A percentile compares a stretch with the other conserved stretches of the same genome.
phyloP scores from a whole-genome alignment of 37 sponge, comb jelly and placozoan species.

The Diacarnus erythraeanus region DNA sequence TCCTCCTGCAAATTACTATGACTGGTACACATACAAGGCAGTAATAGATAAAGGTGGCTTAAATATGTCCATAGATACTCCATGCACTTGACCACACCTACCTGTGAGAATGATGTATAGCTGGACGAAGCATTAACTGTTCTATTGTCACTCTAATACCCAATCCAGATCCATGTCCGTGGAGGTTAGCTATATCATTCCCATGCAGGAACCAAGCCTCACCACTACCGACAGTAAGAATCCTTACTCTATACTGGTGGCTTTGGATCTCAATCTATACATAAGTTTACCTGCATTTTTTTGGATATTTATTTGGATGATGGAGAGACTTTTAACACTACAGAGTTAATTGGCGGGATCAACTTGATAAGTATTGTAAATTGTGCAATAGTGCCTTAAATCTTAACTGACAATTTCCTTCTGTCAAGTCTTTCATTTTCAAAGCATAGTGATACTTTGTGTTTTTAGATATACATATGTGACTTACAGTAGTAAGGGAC shows the following conservation, averaged over 20 bases:
- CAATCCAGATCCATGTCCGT: constrained; percentile 57
- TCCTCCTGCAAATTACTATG: constrained; percentile 81
- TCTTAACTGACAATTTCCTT: not conserved
- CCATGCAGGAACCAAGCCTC: constrained; percentile 57
- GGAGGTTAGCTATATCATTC: constrained; percentile 49
- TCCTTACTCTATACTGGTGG: constrained; percentile 68
- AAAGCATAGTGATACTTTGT: not conserved
- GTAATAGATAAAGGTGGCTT: not conserved
- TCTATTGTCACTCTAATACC: no score
- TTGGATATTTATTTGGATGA: constrained; percentile 54
- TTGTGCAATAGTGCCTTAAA: not conserved
- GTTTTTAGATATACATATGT: not conserved
- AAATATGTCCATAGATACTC: not conserved
- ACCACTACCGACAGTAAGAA: constrained; percentile 70
- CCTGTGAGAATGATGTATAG: no score
- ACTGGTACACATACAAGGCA: constrained; percentile 36
- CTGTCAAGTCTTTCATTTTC: no score
- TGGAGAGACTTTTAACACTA: not conserved
- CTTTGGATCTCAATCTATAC: constrained; percentile 47
- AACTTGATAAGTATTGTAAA: not conserved
- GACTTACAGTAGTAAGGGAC: not conserved
- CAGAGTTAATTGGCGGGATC: not conserved
- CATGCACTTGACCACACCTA: not conserved
- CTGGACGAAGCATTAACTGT: no score
- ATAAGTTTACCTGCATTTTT: constrained; percentile 31